phyloP scores from a whole-genome alignment of 2,888 invertebrate genomes.

The Caenorhabditis parvicauda region DNA sequence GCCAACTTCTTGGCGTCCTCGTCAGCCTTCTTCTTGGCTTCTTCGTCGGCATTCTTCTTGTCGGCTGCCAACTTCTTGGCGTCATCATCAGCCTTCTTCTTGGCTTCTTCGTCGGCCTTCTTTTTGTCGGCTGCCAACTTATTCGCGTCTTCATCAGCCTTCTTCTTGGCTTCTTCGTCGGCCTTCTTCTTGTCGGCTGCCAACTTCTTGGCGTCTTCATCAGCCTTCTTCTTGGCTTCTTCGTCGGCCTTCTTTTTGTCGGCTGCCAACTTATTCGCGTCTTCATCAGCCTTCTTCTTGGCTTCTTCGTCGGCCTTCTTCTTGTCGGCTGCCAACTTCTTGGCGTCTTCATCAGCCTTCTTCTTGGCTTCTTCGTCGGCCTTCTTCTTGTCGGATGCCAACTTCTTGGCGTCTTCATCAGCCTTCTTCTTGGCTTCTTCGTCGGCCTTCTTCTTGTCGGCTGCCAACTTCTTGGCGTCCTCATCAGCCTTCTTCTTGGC shows the following conservation, averaged over 20 bases:
- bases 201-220: conserved; percentile 1
- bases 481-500: conserved; percentile 5
- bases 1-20: conserved; percentile 3
- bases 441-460: not conserved
- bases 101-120: conserved; percentile 2
- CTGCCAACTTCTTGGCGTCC: not conserved
- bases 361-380: not conserved
- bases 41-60: not conserved
- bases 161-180: conserved; percentile 1
- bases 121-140: too few relatives aligned
- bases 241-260: conserved; percentile 1
- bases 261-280: not conserved
- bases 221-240: not conserved
- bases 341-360: not conserved
- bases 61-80: not conserved
- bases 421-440: not conserved
- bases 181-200: conserved; percentile 1
- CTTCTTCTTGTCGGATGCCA: not conserved
- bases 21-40: conserved; percentile 1
- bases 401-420: conserved; percentile 2
- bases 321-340: conserved; percentile 6
- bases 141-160: not conserved
- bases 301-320: not conserved
- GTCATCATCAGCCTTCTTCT: conserved; percentile 1
- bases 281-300: conserved; percentile 1